Evolutionary conservation across 2,797 vertebrate genomes (phyloP).

Genomic region (Eulemur coronatus): DNA sequence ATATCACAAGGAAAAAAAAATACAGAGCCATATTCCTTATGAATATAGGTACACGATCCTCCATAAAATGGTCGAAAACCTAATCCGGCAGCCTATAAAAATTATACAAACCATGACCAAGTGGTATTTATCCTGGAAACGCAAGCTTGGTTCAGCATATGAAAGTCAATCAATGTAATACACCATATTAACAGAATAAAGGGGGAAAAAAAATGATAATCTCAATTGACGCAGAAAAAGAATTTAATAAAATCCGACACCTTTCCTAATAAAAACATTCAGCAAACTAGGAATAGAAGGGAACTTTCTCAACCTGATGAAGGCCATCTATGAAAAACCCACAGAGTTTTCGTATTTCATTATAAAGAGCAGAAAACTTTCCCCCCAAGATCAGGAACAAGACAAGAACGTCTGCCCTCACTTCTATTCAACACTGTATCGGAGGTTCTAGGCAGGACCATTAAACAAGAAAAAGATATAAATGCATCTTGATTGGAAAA

Average conservation of each 20-base stretch:
- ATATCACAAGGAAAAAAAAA: not conserved
- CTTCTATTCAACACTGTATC: not conserved
- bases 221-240: not conserved
- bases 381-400: not conserved
- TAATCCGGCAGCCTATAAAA: not conserved
- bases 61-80: not conserved
- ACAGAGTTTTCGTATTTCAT: not conserved
- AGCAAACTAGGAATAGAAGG: not conserved
- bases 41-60: not conserved
- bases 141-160: not conserved
- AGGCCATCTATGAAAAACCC: not conserved
- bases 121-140: not conserved
- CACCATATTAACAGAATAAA: not conserved
- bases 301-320: not conserved
- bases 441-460: not conserved
- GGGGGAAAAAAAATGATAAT: not conserved
- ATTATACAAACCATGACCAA: not conserved
- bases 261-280: not conserved
- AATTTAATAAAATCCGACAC: not conserved
- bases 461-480: not conserved
- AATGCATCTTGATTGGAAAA: not conserved
- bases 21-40: not conserved
- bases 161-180: not conserved
- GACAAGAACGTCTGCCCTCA: not conserved
- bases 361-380: not conserved